Evolutionary conservation across 2,113 vertebrate genomes (phyloP).

Genomic region (Peromyscus polionotus): DNA sequence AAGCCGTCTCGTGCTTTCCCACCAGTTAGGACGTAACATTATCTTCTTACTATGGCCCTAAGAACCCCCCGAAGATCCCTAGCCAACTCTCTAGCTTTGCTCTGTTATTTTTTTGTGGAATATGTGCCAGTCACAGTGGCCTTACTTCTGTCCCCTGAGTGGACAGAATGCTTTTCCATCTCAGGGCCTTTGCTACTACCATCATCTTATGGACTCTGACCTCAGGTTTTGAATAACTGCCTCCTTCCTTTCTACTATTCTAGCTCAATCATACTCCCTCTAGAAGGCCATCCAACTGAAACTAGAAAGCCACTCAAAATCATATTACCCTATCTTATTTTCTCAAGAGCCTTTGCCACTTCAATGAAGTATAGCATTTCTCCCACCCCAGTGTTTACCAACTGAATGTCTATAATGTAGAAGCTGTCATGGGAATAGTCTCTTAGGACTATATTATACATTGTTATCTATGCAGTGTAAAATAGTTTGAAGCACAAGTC

Average conservation of each 20-base stretch:
- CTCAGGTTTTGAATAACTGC: background rate
- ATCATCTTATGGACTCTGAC: background rate
- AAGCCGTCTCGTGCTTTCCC: background rate
- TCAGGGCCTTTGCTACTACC: background rate
- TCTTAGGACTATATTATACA: background rate
- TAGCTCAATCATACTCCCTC: background rate
- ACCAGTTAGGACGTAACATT: background rate
- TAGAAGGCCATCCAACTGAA: background rate
- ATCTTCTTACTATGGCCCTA: background rate
- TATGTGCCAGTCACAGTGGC: background rate
- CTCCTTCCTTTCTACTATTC: background rate
- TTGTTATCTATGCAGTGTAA: background rate
- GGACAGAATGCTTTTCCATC: too few relatives aligned
- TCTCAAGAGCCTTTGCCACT: constrained; percentile 13
- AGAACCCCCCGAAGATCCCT: background rate
- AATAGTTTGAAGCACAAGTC: background rate
- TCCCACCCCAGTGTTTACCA: background rate
- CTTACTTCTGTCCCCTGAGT: background rate
- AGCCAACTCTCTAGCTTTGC: background rate
- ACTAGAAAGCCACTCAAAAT: constrained; percentile 1
- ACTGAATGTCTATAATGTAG: background rate
- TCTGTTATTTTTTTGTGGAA: background rate
- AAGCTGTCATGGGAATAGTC: background rate
- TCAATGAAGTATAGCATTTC: constrained; percentile 18
- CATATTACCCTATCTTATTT: background rate